Base-by-base conservation (phyloP, 1,140 invertebrate genomes). In the Atopsyche davidsoni region DNA sequence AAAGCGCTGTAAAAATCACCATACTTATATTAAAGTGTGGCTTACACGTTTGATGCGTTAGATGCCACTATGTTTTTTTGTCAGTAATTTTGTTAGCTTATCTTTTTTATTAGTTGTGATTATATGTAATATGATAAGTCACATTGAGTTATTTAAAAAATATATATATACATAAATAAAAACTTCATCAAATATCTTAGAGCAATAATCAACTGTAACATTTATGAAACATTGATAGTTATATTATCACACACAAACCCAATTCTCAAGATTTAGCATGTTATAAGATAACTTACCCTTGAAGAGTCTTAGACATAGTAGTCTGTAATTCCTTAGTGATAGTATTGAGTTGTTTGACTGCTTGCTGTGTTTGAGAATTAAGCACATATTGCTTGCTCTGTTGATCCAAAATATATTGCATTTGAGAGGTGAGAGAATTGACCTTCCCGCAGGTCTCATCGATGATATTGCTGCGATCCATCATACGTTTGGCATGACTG, bases 401-500 rank as follows among this genome's bases (percentile, higher is more conserved):
- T 45, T 58, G 56, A 19, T 58, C 56, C 21, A 58, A 40, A 32
- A 54, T 39, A n/a, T 48, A 34, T 39, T 58, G 56, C 10, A 58
- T 32, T 25, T 54, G 51, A 2, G 48, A 17, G 13, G 47, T 24
- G 13, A 58, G 31, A 9, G 47, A 23, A n/a, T 46, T 58, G 11
- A 51, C 31, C 36, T 54, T 42, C 13, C 10, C 11, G n/a, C 45
- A 41, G 0, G 56, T 45, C 2, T 58, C 56, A 40, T 58, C 51
- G 19, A 58, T 23, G 9, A 32, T 22, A 17, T 22, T 54, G 16
- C 16, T 23, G 10, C 44, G 48, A 6, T 58, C 56, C 28, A 51
- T 18, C 25, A 39, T 51, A 4, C 48, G 51, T 32, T 51, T 58
- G 4, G 56, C 60, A 51, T 78, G 73, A 36, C 55, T 59, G 50